Evolutionary conservation across 2,888 invertebrate species (phyloP), one percentile per base, ranked within the genome.

Genomic region (Epinotia demarniana): DNA sequence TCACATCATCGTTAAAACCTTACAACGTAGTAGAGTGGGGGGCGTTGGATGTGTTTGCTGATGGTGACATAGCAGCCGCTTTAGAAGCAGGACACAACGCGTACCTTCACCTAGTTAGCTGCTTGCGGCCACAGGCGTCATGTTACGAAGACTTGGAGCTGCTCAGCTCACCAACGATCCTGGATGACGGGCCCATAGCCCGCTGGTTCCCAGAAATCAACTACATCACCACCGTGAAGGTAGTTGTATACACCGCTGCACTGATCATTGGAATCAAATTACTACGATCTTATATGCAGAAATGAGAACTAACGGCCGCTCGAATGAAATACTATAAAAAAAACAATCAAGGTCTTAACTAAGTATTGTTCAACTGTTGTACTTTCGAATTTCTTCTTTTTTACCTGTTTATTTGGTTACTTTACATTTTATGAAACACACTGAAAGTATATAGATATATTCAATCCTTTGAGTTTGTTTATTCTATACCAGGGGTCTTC

Each of bases 1-100:
- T 90, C 75, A 87, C 83, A 0, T 77, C 62, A 6, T 80, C 80
- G 39, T 79, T 81, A 3, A 84, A 81, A 43, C 81, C 84, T 0
- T 83, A 79, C 55, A 81, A 80, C 60, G 19, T 57, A 9, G 78
- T 94, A 43, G 92, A 92, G 78, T 94, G 94, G 94, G 89, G 90
- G n/a, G 87, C 93, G 5, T 76, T 94, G 46, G 94, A 94, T 73
- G 77, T 94, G 1, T 94, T 90, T 69, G 90, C 87, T 18, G 93
- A 94, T 0, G 94, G 94, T 0, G 94, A 94, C 69, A 82, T 93
- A 2, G 90, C 89, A 0, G 87, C 89, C 0, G 90, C 93, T 0
- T 78, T 94, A 46, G 91, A 93, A 80, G 94, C 94, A 16, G 94
- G 94, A 0, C 91, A 94, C 67, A 82, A 81, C 4, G 89, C 93